Evolutionary conservation across 1,140 invertebrate species (phyloP).

Genomic region (Euglossa dilemma): DNA sequence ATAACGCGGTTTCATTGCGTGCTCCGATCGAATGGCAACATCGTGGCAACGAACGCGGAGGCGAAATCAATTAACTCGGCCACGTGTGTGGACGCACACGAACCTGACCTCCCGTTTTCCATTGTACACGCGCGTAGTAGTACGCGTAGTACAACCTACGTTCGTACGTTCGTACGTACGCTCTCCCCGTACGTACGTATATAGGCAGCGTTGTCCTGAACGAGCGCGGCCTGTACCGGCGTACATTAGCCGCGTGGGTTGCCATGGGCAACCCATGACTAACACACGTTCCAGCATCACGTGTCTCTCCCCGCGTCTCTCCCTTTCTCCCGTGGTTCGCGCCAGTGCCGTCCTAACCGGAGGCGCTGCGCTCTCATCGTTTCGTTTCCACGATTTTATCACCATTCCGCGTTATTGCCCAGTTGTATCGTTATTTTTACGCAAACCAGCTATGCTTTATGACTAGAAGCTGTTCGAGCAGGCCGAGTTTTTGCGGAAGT

Average conservation of each 20-base stretch:
- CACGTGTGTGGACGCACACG: conserved; percentile 55
- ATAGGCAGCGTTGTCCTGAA: conserved; percentile 50
- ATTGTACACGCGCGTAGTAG: conserved; percentile 28
- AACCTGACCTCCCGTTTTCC: conserved; percentile 41
- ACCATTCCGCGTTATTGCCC: background rate
- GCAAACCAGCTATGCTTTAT: background rate
- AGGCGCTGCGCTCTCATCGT: background rate
- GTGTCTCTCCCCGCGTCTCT: conserved; percentile 54
- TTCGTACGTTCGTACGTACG: conserved; percentile 26
- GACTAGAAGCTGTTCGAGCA: too few relatives aligned
- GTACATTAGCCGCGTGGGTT: conserved; percentile 74
- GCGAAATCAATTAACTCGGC: conserved; percentile 76
- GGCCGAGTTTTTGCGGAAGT: too few relatives aligned
- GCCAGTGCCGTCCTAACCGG: conserved; percentile 48
- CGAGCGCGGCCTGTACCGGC: conserved; percentile 53
- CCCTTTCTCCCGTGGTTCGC: conserved; percentile 47
- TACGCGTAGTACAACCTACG: conserved; percentile 51
- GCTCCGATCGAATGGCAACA: conserved; percentile 59
- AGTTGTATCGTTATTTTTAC: background rate
- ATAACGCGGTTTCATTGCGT: conserved; percentile 66
- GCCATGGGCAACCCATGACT: conserved; percentile 77
- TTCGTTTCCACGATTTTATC: background rate
- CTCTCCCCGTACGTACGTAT: conserved; percentile 2
- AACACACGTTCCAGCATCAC: conserved; percentile 70
- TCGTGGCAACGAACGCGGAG: conserved; percentile 60